Evolutionary conservation across 2,113 vertebrate genomes (phyloP).

Genomic region (Actenoides lindsayi): DNA sequence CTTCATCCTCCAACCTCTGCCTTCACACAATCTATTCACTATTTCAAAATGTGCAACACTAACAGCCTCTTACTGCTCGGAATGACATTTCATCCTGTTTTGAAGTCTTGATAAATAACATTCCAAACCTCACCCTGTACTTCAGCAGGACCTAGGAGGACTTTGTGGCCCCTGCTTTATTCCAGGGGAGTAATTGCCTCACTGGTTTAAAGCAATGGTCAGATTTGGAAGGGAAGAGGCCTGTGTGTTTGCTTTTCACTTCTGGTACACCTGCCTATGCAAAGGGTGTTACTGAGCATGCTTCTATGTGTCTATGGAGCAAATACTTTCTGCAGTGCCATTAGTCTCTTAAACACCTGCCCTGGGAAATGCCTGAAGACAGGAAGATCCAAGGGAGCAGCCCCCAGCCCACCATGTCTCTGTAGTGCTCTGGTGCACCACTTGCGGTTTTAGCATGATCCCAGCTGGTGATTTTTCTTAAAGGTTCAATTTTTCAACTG

Average conservation of each 20-base stretch:
- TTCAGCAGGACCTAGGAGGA: not conserved
- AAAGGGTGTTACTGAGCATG: not conserved
- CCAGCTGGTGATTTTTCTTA: not conserved
- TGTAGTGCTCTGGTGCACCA: not conserved
- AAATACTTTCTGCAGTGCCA: not conserved
- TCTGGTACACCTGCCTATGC: not conserved
- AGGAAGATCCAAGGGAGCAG: not conserved
- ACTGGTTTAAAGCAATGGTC: not conserved
- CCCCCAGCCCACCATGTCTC: not conserved
- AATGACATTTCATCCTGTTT: not conserved
- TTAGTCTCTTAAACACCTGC: not conserved
- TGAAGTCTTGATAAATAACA: not conserved
- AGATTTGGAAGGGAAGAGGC: not conserved
- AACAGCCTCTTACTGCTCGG: not conserved
- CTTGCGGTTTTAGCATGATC: not conserved
- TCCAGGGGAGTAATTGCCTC: no score
- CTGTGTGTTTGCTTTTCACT: not conserved
- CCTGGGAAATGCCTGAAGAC: not conserved
- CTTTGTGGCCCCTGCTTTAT: not conserved
- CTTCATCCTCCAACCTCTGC: not conserved
- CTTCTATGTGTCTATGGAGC: not conserved
- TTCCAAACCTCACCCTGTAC: not conserved
- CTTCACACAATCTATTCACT: not conserved
- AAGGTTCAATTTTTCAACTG: not conserved
- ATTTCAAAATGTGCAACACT: not conserved